A percentile compares a stretch with the other conserved stretches of the same genome.
phyloP scores from a whole-genome alignment of 2,888 invertebrate species.

The Buathra laborator region DNA sequence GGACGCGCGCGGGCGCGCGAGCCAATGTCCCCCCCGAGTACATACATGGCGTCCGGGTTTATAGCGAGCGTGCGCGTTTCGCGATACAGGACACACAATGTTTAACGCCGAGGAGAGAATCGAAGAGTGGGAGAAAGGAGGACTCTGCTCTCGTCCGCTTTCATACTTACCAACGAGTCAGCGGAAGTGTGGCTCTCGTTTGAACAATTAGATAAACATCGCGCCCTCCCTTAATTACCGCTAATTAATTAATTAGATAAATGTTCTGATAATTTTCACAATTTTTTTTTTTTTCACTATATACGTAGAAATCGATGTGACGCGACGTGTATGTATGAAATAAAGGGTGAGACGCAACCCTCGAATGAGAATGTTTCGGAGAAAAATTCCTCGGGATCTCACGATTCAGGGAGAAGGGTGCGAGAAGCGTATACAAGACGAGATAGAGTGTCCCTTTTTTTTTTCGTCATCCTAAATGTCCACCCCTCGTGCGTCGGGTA shows the following conservation, averaged over 20 bases:
- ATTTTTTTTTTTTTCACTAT: background rate
- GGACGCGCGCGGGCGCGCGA: conserved; percentile 42
- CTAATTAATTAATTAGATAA: conserved; percentile 60
- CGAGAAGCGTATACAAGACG: conserved; percentile 44
- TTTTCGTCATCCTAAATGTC: conserved; percentile 79
- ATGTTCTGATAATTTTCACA: background rate
- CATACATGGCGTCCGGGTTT: conserved; percentile 61
- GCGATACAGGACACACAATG: conserved; percentile 48
- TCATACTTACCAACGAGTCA: conserved; percentile 30
- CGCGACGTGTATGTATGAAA: conserved; percentile 25
- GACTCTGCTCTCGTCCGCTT: conserved; percentile 1
- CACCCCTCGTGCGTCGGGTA: conserved; percentile 78
- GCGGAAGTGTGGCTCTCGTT: background rate
- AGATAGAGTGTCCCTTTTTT: conserved; percentile 54
- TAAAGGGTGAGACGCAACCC: conserved; percentile 9
- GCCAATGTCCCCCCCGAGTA: conserved; percentile 51
- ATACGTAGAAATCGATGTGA: too few species aligned
- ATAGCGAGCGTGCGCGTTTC: conserved; percentile 53
- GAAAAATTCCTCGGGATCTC: conserved; percentile 38
- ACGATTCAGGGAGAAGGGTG: conserved; percentile 46
- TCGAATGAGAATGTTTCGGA: conserved; percentile 17
- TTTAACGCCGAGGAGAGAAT: conserved; percentile 37
- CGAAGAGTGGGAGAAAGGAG: conserved; percentile 8
- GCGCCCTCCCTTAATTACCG: conserved; percentile 28
- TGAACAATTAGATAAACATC: conserved; percentile 30